Evolutionary conservation across 2,888 invertebrate species (phyloP).

Genomic region (Clostera curtula): DNA sequence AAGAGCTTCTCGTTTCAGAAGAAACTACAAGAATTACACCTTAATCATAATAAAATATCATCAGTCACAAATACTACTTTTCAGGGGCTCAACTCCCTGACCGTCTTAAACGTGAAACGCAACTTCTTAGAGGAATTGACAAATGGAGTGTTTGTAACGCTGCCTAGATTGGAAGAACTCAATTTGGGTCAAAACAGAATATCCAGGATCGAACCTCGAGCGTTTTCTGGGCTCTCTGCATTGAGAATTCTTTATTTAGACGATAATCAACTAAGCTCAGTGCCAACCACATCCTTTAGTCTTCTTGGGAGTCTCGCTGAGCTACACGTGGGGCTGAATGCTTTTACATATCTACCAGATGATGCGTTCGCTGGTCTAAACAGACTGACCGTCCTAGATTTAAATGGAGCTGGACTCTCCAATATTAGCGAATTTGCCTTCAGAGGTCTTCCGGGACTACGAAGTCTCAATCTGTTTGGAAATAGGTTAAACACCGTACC

Average conservation of each 20-base stretch:
- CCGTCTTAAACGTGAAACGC: slow-evolving; percentile 86
- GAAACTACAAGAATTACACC: slow-evolving; percentile 86
- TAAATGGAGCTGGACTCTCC: slow-evolving; percentile 86
- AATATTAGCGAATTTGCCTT: slow-evolving; percentile 87
- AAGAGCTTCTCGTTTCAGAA: slow-evolving; percentile 87
- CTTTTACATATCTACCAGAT: slow-evolving; percentile 83
- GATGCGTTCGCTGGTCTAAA: slow-evolving; percentile 86
- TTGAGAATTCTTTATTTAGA: slow-evolving; percentile 87
- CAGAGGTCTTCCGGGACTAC: slow-evolving; percentile 82
- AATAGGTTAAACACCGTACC: slow-evolving; percentile 85
- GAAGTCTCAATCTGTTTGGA: slow-evolving; percentile 86
- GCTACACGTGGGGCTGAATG: slow-evolving; percentile 88
- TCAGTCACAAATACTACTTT: slow-evolving; percentile 87
- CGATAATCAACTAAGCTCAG: slow-evolving; percentile 85
- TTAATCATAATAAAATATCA: slow-evolving; percentile 90
- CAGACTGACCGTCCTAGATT: slow-evolving; percentile 83
- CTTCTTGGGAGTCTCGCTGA: slow-evolving; percentile 87
- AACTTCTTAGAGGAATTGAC: slow-evolving; percentile 88
- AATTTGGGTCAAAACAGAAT: slow-evolving; percentile 91
- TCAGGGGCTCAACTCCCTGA: slow-evolving; percentile 83
- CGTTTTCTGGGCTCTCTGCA: slow-evolving; percentile 84
- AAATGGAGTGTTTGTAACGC: slow-evolving; percentile 81
- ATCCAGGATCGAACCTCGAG: slow-evolving; percentile 83
- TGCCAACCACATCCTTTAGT: slow-evolving; percentile 84
- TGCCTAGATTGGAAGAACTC: slow-evolving; percentile 86